phyloP scores from a whole-genome alignment of 2,888 invertebrate species.

The Neoitamus cyanurus region DNA sequence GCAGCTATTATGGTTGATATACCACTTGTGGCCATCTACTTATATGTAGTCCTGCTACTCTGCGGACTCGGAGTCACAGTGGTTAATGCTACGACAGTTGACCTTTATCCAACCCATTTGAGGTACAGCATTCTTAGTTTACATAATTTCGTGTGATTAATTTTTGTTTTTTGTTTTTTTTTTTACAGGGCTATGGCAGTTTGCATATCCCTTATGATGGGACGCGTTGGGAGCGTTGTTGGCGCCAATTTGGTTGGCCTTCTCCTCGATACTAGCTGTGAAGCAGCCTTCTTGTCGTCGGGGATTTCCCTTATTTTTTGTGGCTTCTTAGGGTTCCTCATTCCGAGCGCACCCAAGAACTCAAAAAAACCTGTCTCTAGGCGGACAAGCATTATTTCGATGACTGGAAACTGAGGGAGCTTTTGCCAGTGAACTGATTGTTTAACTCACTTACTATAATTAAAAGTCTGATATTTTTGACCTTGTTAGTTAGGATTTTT shows the following conservation, averaged over 20 bases:
- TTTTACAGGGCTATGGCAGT: slow-evolving; percentile 68
- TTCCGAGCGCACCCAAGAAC: slow-evolving; percentile 54
- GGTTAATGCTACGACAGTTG: slow-evolving; percentile 61
- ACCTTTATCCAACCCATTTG: slow-evolving; percentile 62
- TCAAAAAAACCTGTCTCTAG: slow-evolving; percentile 50
- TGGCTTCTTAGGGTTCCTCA: slow-evolving; percentile 57
- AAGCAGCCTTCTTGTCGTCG: slow-evolving; percentile 63
- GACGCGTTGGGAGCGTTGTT: slow-evolving; percentile 67
- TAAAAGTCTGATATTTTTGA: slow-evolving; percentile 45
- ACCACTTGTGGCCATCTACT: slow-evolving; percentile 58
- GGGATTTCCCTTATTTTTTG: slow-evolving; percentile 57
- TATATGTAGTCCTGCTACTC: slow-evolving; percentile 57
- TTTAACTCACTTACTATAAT: not conserved
- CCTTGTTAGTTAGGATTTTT: slow-evolving; percentile 12
- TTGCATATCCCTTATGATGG: slow-evolving; percentile 69
- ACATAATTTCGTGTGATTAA: not conserved
- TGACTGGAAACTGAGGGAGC: slow-evolving; percentile 58
- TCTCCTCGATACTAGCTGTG: slow-evolving; percentile 66
- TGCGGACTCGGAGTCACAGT: slow-evolving; percentile 60
- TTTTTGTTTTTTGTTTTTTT: slow-evolving; percentile 45
- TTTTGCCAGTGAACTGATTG: slow-evolving; percentile 8
- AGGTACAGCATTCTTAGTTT: slow-evolving; percentile 55
- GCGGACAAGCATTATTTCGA: slow-evolving; percentile 57
- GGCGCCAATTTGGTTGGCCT: slow-evolving; percentile 67
- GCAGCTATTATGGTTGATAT: slow-evolving; percentile 55